Evolutionary conservation across 2,113 vertebrate species (phyloP), one percentile per base, ranked within the genome.

Genomic region (Vidua macroura): DNA sequence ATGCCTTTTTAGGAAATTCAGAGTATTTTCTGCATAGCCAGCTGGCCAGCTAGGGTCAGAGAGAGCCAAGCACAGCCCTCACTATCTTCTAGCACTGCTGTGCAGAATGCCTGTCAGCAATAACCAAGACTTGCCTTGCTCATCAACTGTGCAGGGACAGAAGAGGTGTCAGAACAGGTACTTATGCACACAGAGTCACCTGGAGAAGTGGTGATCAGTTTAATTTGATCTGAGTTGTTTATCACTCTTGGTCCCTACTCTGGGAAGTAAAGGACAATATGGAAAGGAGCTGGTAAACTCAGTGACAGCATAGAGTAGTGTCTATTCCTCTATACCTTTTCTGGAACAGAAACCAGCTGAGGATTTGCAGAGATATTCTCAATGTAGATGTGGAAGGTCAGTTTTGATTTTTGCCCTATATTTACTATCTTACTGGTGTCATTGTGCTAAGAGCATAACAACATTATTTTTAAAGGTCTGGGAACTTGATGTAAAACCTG

Each of bases 1-100:
- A 89, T 12, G 15, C 37, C 58, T 84, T 93, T 79, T 94, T 84
- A 93, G 81, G 81, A 76, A 93, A 91, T 91, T 79, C 25, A 39
- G 55, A 64, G 15, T 28, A 27, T 53, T 83, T 62, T 81, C 73
- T 76, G 31, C 30, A 30, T 16, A 35, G 10, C 1, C 28, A 91
- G 35, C 19, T 81, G 68, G 19, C 20, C 43, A 68, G 23, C 13
- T 33, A 49, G 55, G 12, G n/a, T 13, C 21, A 83, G 63, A 85
- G 16, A 49, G 46, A 62, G 43, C 15, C 37, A 73, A 83, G 12
- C 14, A 81, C 24, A 52, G 24, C 28, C 66, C 37, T 59, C 1
- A 1, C 7, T 82, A 15, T 24, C 55, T 66, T 78, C 20, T 56
- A 2, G 23, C 44, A 77, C 43, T 66, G 59, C 59, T 76, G 16